Base-by-base conservation (phyloP, 1,140 invertebrate genomes). In the Cyphomyrmex costatus region DNA sequence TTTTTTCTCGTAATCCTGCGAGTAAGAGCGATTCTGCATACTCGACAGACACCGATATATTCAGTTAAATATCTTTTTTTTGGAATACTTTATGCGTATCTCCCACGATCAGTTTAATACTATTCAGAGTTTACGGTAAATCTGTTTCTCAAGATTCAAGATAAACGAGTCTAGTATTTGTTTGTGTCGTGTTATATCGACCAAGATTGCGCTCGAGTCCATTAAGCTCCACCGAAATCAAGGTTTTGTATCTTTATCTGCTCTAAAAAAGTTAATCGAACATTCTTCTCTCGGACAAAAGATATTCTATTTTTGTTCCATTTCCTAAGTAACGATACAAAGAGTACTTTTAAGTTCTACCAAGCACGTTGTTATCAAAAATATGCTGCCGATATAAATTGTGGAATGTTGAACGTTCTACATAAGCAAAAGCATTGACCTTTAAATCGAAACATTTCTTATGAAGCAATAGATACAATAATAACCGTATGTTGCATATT, bases 361-460 rank as follows among this genome's bases (percentile, higher is more conserved):
- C 51, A 8, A 49, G 7, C 30, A 3, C 30, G n/a, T 53, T 30
- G 2, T 36, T 58, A 19, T 60, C 7, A 21, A 76, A 30, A 5
- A 76, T 76, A 16, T 60, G 33, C 42, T n/a, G 16, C 73, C 8
- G 65, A 68, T 68, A 76, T 19, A 21, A 74, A 74, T 36, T 16
- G 30, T 42, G 10, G 1, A 74, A 74, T 74, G 49, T 53, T 14
- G 24, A 6, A 70, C 4, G 8, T 30, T 33, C 70, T 53, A 56
- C 51, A 7, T 2, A 27, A 33, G 30, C 19, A 14, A 16, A 21
- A 36, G n/a, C 8, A 6, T 21, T 36, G 30, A 56, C 6, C 30
- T 10, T 73, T 58, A 16, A 73, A 21, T 56, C 30, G 51, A 73
- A 73, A 33, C 5, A 33, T 73, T 56, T 71, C 21, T 53, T 27